A percentile compares a stretch with the other conserved stretches of the same genome.
Conservation (phyloP, 2,888 invertebrate genomes). For the Micropterix aruncella region DNA sequence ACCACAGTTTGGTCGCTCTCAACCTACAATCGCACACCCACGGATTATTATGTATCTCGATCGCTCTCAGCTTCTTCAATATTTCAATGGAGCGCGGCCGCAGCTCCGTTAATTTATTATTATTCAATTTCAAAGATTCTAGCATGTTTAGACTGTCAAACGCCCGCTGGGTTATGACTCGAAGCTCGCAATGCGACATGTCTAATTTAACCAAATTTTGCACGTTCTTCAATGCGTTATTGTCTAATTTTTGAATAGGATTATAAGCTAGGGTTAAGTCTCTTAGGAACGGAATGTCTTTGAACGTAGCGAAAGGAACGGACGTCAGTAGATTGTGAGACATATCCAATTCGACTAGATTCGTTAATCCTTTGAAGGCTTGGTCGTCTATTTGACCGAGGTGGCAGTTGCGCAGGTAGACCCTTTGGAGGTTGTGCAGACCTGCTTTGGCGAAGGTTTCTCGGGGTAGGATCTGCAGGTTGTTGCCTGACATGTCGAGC, state of each 20-base stretch:
- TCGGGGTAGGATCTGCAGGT: constrained; percentile 67
- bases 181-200: constrained; percentile 68
- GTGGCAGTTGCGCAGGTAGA: constrained; percentile 71
- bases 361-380: constrained; percentile 76
- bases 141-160: constrained; percentile 65
- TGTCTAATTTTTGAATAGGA: constrained; percentile 66
- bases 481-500: constrained; percentile 78
- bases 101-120: constrained; percentile 63
- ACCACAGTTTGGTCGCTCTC: constrained; percentile 69
- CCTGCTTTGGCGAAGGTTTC: constrained; percentile 72
- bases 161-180: constrained; percentile 59
- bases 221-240: constrained; percentile 59
- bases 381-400: constrained; percentile 75
- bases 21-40: constrained; percentile 83
- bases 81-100: constrained; percentile 60
- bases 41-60: constrained; percentile 76
- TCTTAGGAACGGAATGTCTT: constrained; percentile 66
- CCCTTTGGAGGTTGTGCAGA: constrained; percentile 73
- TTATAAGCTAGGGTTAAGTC: constrained; percentile 71
- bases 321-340: constrained; percentile 70
- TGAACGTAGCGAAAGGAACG: constrained; percentile 68
- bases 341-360: constrained; percentile 79
- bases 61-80: constrained; percentile 57
- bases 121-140: constrained; percentile 67
- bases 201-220: constrained; percentile 71